phyloP scores from a whole-genome alignment of 1,140 invertebrate species.

The Macrobrachium nipponense region DNA sequence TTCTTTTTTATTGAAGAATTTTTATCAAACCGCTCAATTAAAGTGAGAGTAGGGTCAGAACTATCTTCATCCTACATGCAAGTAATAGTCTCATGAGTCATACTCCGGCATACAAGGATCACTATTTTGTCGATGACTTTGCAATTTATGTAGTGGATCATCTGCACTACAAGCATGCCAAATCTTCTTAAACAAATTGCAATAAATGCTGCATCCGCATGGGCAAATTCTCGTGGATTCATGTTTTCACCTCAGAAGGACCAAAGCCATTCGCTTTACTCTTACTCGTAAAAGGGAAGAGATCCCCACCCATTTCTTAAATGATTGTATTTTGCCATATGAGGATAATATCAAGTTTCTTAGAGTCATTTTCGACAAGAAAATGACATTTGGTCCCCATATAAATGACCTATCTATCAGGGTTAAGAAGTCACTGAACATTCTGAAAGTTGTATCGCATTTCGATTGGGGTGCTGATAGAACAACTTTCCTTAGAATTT shows the following conservation, averaged over 20 bases:
- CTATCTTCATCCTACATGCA: too few relatives aligned
- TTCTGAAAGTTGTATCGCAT: too few relatives aligned
- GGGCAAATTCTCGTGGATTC: not conserved
- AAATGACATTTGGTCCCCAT: too few relatives aligned
- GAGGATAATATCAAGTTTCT: too few relatives aligned
- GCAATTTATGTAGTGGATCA: not conserved
- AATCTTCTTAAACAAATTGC: not conserved
- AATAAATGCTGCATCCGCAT: not conserved
- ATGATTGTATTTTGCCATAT: too few relatives aligned
- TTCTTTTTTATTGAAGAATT: too few relatives aligned
- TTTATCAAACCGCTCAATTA: too few relatives aligned
- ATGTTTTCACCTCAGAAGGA: not conserved
- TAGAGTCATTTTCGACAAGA: too few relatives aligned
- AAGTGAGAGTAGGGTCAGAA: too few relatives aligned
- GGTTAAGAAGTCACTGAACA: too few relatives aligned
- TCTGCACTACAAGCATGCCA: not conserved
- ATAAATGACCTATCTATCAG: too few relatives aligned
- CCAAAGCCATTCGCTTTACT: slow-evolving; percentile 3
- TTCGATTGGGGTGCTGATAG: too few relatives aligned
- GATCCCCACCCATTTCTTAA: not conserved
- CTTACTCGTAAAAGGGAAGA: not conserved
- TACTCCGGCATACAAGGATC: not conserved
- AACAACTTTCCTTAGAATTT: not conserved
- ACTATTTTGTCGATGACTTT: slow-evolving; percentile 6
- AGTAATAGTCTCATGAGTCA: not conserved